Percentiles rank a stretch among this genome's conserved stretches.
Conservation (phyloP, 2,888 invertebrate species). For the Odiellus spinosus region DNA sequence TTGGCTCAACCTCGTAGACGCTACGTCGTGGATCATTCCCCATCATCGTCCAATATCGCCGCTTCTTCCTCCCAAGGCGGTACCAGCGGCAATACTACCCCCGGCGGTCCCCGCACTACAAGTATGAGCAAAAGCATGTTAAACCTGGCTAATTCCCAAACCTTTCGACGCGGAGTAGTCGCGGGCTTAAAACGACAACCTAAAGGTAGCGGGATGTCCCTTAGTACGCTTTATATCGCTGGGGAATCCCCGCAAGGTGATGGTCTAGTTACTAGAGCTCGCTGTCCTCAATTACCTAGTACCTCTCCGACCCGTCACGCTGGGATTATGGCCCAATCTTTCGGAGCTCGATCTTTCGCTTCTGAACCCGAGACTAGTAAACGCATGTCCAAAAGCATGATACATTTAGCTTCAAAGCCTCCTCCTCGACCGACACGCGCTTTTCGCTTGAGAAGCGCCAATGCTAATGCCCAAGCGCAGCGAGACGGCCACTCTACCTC, state of each 20-base stretch:
- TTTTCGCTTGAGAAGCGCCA: conserved; percentile 18
- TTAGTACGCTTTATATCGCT: too few relatives aligned
- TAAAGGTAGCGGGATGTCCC: not conserved
- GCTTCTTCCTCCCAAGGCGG: not conserved
- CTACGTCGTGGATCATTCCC: conserved; percentile 9
- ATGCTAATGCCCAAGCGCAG: conserved; percentile 6
- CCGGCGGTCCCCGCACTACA: conserved; percentile 8
- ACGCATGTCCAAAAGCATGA: conserved; percentile 17
- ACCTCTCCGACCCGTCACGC: not conserved
- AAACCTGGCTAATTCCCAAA: conserved; percentile 10
- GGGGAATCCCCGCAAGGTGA: too few relatives aligned
- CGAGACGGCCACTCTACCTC: conserved; percentile 4
- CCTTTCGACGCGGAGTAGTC: not conserved
- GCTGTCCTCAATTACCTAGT: not conserved
- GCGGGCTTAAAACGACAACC: not conserved
- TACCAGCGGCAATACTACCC: conserved; percentile 1
- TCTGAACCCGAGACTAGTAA: conserved; percentile 2
- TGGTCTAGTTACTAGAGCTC: not conserved
- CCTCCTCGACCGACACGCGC: conserved; percentile 15
- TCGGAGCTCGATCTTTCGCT: too few relatives aligned
- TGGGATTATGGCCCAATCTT: conserved; percentile 1
- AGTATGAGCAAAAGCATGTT: conserved; percentile 17
- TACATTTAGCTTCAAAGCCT: conserved; percentile 13
- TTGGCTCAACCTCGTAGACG: conserved; percentile 48
- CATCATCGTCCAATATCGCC: too few relatives aligned